Conservation (phyloP, 2,888 invertebrate species). For the Elegia similella region DNA sequence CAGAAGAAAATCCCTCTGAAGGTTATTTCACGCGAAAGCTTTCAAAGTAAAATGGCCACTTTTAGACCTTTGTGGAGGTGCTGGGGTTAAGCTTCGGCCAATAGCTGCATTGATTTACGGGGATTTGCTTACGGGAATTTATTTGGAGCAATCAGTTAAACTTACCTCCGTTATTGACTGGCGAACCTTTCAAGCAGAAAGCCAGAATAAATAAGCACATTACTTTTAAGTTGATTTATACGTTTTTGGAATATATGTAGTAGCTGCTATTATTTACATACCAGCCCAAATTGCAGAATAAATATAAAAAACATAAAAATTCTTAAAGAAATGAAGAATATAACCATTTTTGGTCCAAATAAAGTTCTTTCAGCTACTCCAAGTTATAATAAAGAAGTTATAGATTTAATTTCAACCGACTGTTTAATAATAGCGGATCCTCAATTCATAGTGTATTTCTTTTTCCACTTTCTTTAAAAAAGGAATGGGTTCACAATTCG, state of each 20-base stretch:
- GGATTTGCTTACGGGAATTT: constrained; percentile 25
- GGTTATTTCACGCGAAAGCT: constrained; percentile 19
- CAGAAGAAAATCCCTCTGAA: constrained; percentile 1
- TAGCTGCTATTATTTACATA: too few species aligned
- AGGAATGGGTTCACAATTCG: too few species aligned
- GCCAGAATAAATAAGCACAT: not conserved
- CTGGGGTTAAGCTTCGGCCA: constrained; percentile 18
- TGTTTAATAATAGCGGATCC: too few species aligned
- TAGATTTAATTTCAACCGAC: too few species aligned
- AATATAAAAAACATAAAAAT: too few species aligned
- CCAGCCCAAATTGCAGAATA: too few species aligned
- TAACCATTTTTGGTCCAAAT: too few species aligned
- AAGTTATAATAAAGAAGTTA: too few species aligned
- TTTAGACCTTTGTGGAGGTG: constrained; percentile 18
- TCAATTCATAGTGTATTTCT: too few species aligned
- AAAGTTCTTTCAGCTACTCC: too few species aligned
- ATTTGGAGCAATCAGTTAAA: constrained; percentile 18
- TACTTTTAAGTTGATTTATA: not conserved
- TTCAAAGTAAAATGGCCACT: constrained; percentile 24
- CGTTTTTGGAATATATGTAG: not conserved
- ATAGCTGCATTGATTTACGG: constrained; percentile 28
- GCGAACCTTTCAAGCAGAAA: not conserved
- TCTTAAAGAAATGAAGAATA: too few species aligned
- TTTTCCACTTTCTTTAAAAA: too few species aligned
- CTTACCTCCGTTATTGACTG: constrained; percentile 4